Evolutionary conservation across 2,797 vertebrate genomes (phyloP).

Genomic region (Onychomys leucogaster): DNA sequence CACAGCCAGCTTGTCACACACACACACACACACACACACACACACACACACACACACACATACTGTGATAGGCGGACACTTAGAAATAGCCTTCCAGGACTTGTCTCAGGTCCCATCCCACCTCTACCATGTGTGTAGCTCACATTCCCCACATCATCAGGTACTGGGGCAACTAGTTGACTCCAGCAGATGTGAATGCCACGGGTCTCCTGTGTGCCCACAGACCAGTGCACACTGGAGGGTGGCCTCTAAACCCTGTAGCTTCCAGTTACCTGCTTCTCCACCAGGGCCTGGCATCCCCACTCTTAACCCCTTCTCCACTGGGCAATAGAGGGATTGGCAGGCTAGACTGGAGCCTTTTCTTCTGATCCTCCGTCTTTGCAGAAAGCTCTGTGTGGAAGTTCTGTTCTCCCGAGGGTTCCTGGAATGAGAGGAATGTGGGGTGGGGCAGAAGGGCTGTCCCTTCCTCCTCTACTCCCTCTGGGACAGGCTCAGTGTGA

Average conservation of each 20-base stretch:
- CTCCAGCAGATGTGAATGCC: background rate
- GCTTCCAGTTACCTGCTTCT: background rate
- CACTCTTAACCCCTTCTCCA: too few relatives aligned
- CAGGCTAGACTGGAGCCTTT: background rate
- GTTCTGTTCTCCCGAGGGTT: background rate
- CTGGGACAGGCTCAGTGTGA: background rate
- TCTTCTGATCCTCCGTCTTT: background rate
- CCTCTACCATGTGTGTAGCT: accelerated
- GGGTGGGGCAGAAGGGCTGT: background rate
- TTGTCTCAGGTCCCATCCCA: background rate
- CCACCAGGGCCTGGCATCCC: background rate
- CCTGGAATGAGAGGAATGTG: slow-evolving; percentile 1
- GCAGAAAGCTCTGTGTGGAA: background rate
- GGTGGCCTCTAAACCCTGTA: background rate
- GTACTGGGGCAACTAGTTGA: background rate
- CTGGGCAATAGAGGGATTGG: background rate
- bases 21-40: accelerated
- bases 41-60: accelerated
- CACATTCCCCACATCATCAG: accelerated
- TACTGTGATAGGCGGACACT: too few relatives aligned
- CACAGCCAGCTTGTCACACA: background rate
- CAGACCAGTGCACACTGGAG: background rate
- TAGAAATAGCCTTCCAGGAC: accelerated
- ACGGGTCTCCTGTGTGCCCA: background rate
- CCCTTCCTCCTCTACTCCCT: slow-evolving; percentile 43